phyloP scores from a whole-genome alignment of 2,888 invertebrate genomes.

The Molanna angustata region DNA sequence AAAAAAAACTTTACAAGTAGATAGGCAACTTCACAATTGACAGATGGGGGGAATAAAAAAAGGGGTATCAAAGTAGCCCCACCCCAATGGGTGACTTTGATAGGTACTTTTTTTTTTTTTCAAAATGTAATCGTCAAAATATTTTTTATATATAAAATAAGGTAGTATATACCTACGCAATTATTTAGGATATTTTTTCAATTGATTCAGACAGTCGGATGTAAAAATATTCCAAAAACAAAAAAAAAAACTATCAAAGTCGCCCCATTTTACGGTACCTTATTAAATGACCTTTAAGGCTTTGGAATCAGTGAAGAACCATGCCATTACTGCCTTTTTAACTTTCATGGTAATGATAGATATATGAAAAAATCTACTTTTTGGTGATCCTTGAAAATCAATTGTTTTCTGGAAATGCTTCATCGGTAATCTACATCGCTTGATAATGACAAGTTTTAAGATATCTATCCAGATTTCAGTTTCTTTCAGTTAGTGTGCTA shows the following conservation, averaged over 20 bases:
- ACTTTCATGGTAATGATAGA: too few relatives aligned
- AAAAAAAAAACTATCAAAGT: conserved; percentile 2
- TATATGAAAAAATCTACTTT: too few relatives aligned
- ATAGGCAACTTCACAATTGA: background rate
- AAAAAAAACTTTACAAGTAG: background rate
- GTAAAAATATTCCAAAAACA: background rate
- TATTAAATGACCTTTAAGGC: too few relatives aligned
- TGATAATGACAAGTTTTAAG: too few relatives aligned
- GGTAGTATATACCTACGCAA: background rate
- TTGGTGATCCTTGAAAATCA: too few relatives aligned
- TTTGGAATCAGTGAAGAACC: too few relatives aligned
- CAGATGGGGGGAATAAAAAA: background rate
- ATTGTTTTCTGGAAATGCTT: too few relatives aligned
- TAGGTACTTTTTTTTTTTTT: conserved; percentile 1
- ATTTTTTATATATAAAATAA: background rate
- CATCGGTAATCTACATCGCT: too few relatives aligned
- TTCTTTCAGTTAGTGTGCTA: too few relatives aligned
- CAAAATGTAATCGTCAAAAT: background rate
- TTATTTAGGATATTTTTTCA: background rate
- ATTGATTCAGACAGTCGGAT: background rate
- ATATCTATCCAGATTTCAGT: too few relatives aligned
- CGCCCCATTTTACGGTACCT: conserved; percentile 2
- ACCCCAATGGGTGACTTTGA: background rate
- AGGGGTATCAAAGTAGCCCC: background rate
- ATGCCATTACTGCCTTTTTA: too few relatives aligned